Evolutionary conservation across 2,797 vertebrate genomes (phyloP).

Genomic region (Pangasius krempfi): DNA sequence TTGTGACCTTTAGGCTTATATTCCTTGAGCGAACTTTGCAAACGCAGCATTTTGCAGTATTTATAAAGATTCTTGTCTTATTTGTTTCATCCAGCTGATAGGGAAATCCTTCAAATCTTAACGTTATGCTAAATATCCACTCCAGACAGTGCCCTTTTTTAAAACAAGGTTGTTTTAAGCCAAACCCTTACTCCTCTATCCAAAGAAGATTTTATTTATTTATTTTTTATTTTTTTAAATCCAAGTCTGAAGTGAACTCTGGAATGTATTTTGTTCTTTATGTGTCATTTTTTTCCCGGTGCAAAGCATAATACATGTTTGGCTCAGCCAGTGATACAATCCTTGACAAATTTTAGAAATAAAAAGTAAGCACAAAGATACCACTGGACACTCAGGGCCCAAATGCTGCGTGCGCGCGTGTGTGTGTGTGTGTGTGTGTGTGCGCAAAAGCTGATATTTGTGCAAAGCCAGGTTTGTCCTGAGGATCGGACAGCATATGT

Average conservation of each 20-base stretch:
- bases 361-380: slow-evolving; percentile 14
- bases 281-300: slow-evolving; percentile 45
- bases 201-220: neutral
- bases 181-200: neutral
- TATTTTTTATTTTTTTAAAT: neutral
- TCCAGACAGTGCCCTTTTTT: neutral
- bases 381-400: neutral
- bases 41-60: slow-evolving; percentile 23
- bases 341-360: slow-evolving; percentile 49
- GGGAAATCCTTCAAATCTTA: neutral
- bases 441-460: slow-evolving; percentile 65
- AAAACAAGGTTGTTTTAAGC: neutral
- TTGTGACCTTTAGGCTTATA: slow-evolving; percentile 18
- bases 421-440: slow-evolving; percentile 1
- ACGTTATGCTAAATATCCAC: neutral
- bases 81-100: neutral
- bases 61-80: neutral
- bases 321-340: slow-evolving; percentile 44
- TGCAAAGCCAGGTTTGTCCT: slow-evolving; percentile 68
- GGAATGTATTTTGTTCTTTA: slow-evolving; percentile 45
- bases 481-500: slow-evolving; percentile 40
- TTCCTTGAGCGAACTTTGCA: slow-evolving; percentile 26
- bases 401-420: slow-evolving; percentile 52
- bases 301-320: slow-evolving; percentile 62
- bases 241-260: slow-evolving; percentile 20